Evolutionary conservation across 1,140 invertebrate species (phyloP).

Genomic region (Grapholita molesta): DNA sequence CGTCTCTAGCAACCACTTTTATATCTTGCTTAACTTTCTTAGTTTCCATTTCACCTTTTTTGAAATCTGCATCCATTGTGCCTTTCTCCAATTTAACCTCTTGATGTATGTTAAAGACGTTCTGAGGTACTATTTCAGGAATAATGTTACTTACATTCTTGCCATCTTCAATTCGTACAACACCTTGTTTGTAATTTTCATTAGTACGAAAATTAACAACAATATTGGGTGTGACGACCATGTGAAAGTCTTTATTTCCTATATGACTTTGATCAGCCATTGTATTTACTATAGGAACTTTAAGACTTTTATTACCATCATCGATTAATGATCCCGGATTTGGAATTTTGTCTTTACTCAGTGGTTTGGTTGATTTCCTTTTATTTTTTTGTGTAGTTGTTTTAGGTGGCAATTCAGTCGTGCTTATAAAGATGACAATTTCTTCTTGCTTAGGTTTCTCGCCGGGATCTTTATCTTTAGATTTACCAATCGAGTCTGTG

Average conservation of each 20-base stretch:
- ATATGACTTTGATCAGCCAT: conserved; percentile 71
- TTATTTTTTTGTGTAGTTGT: conserved; percentile 48
- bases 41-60: conserved; percentile 29
- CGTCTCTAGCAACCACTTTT: conserved; percentile 24
- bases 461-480: conserved; percentile 21
- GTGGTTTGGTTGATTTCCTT: conserved; percentile 38
- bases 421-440: conserved; percentile 52
- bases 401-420: conserved; percentile 27
- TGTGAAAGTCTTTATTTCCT: conserved; percentile 70
- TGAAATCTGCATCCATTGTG: conserved; percentile 35
- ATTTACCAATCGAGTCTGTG: conserved; percentile 21
- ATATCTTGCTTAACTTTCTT: conserved; percentile 34
- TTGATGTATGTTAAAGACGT: conserved; percentile 72
- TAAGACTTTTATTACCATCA: conserved; percentile 21
- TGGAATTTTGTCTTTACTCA: conserved; percentile 34
- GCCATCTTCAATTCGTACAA: conserved; percentile 57
- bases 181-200: conserved; percentile 59
- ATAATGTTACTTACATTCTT: conserved; percentile 37
- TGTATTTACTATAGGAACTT: conserved; percentile 49
- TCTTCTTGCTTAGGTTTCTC: conserved; percentile 43
- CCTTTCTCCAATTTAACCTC: conserved; percentile 62
- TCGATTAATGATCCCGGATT: conserved; percentile 26
- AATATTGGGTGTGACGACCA: conserved; percentile 71
- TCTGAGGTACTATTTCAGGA: conserved; percentile 37
- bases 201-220: conserved; percentile 71